Evolutionary conservation across 2,888 invertebrate genomes (phyloP).

Genomic region (Diaphora mendica): DNA sequence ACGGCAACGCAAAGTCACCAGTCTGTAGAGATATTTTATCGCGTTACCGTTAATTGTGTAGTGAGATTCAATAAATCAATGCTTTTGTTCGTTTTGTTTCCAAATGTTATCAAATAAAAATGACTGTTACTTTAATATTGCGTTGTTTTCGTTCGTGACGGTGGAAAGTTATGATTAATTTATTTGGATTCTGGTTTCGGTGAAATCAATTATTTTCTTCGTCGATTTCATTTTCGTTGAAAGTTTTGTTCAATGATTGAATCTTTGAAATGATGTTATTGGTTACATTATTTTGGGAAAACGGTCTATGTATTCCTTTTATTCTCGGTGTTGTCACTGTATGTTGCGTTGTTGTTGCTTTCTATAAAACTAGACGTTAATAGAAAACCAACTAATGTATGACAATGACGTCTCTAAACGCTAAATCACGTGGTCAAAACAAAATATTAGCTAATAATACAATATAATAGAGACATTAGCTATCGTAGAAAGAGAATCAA

Average conservation of each 20-base stretch:
- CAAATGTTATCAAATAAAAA: slow-evolving; percentile 18
- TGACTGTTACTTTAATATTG: slow-evolving; percentile 9
- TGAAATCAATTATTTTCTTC: slow-evolving; percentile 5
- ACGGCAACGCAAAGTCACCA: slow-evolving; percentile 14
- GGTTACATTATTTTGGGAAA: not conserved
- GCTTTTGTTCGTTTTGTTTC: slow-evolving; percentile 16
- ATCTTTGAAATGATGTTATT: not conserved
- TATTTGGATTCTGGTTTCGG: not conserved
- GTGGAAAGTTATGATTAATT: slow-evolving; percentile 9
- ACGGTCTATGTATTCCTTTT: not conserved
- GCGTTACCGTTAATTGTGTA: slow-evolving; percentile 25
- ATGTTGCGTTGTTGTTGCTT: too few relatives aligned
- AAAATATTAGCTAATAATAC: too few relatives aligned
- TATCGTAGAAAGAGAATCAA: too few relatives aligned
- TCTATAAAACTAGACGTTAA: too few relatives aligned
- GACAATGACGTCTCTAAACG: too few relatives aligned
- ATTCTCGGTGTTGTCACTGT: not conserved
- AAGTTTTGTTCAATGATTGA: not conserved
- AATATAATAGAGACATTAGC: too few relatives aligned
- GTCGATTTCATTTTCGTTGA: not conserved
- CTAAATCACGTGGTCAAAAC: too few relatives aligned
- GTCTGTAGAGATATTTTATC: slow-evolving; percentile 11
- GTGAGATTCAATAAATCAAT: slow-evolving; percentile 32
- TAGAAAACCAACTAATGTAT: too few relatives aligned
- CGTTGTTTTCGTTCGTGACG: slow-evolving; percentile 14